Base-by-base conservation (phyloP, 2,113 vertebrate genomes). In the Stegastes partitus region DNA sequence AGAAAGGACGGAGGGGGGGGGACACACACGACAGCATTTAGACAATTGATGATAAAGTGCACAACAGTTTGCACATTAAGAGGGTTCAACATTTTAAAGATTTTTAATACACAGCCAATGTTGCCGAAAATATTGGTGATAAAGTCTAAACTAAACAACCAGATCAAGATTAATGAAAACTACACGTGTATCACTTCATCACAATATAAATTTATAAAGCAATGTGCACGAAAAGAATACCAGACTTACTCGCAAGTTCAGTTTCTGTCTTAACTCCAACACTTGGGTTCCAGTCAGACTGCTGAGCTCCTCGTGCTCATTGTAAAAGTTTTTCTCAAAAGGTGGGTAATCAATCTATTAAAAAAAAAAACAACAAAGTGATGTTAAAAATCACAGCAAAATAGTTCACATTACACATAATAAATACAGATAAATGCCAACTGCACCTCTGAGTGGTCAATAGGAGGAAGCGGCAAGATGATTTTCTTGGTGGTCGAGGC, bases 321-420 rank as follows among this genome's bases (percentile, higher is more conserved):
- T 94, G 66, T 96, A 98, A 94, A 99, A 99, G 89, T 99, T 99
- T 80, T 99, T 99, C 94, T 98, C 98, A 94, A 98, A 99, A 0
- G 97, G 96, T 19, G 96, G 92, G 72, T 99, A 99, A 78, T 99
- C 98, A 68, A 99, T 98, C 98, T 99, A 89, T 42, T 6, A 15
- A 12, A 62, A 19, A 79, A 22, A 49, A 8, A 23, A 58, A n/a
- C 2, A 0, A 53, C 11, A 64, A 21, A 39, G 39, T 5, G 50
- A 4, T 3, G 1, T 22, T 6, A 26, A 54, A 28, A 15, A 58
- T 22, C 0, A 2, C 42, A 49, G 47, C 8, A 61, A 65, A 70
- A 69, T 37, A 5, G 0, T 3, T 79, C 14, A 42, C 8, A 19
- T 26, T 18, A 55, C 18, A 54, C 1, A 51, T 0, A 4, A 25